Base-by-base conservation (phyloP, 2,888 invertebrate species). In the Drosophila incognita region DNA sequence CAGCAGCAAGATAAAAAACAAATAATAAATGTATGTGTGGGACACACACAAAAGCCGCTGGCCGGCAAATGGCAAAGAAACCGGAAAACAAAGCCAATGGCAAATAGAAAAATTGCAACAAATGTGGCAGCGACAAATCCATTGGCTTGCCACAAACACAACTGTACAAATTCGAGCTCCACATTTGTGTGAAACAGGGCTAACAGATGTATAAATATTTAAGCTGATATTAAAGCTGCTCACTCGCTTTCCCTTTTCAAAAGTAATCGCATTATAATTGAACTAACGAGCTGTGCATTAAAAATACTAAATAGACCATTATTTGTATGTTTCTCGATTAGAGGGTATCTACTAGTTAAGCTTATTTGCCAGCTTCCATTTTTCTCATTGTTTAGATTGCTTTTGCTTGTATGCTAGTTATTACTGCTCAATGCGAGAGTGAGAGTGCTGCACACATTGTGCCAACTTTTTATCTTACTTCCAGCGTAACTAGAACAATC, bases 401-500 rank as follows among this genome's bases (percentile, higher is more conserved):
- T 59, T 69, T 70, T 46, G 40, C 56, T 62, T 56, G 60, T 66
- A 58, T 70, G 79, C 68, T 51, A 81, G 79, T 73, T 75, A 70
- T 75, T 78, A 81, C 73, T 84, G 78, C 75, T 56, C 59, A 64
- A 73, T 72, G 68, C 8, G 57, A 66, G 67, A 64, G 59, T 57
- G 66, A 67, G 51, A 63, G 58, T 63, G 54, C 42, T 63, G 54
- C 36, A 59, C 56, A 65, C 59, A 56, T 53, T 69, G 60, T 67
- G 72, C 54, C 69, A 83, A 69, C 36, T 66, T 67, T 88, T 77
- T 83, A 83, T 88, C 83, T 86, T 78, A 86, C 87, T 86, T 88
- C 77, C 83, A 83, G 86, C 83, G 88, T 75, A 81, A 83, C 67
- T 81, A 81, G 64, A 74, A 69, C 69, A 65, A 63, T 49, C 53